These are phyloP conservation scores for Hydrophis major DNA, from an alignment of 2,797 vertebrate species.

Conservation along the genomic window DNA sequence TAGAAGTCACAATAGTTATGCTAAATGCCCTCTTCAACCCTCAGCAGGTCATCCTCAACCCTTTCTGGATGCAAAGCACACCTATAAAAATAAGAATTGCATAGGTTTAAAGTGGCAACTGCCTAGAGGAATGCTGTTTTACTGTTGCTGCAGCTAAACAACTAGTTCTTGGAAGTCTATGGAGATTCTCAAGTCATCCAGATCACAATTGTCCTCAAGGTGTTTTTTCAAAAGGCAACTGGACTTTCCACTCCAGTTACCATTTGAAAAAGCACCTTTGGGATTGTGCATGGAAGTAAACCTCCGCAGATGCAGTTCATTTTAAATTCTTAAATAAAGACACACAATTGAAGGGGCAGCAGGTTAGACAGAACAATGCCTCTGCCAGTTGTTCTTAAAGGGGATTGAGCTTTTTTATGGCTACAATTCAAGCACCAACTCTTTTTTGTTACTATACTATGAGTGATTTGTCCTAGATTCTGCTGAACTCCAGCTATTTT, in stretches of 20 bases:
- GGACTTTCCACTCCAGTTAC: not conserved
- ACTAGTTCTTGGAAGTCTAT: not conserved
- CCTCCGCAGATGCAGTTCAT: not conserved
- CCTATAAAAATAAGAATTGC: not conserved
- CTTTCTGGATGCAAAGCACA: slow-evolving; percentile 19
- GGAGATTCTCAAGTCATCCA: not conserved
- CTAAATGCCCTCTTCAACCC: slow-evolving; percentile 2
- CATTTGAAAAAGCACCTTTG: not conserved
- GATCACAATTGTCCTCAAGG: not conserved
- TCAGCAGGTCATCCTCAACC: not conserved
- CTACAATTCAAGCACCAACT: not conserved
- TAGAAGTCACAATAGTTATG: slow-evolving; percentile 1
- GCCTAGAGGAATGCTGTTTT: slow-evolving; percentile 37
- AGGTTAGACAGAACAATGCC: not conserved
- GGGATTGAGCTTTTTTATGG: not conserved
- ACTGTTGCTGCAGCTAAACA: slow-evolving; percentile 27
- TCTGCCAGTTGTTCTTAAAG: not conserved
- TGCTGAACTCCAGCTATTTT: slow-evolving; percentile 1
- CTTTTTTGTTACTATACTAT: not conserved
- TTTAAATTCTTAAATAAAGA: not conserved
- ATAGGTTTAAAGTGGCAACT: slow-evolving; percentile 46
- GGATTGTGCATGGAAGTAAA: not conserved
- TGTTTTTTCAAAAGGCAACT: not conserved
- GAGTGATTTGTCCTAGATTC: not conserved
- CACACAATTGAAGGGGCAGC: not conserved